These are phyloP conservation scores for Actinia equina DNA, from an alignment of 64 coral and sea anemone genomes.

Conservation along the genomic window DNA sequence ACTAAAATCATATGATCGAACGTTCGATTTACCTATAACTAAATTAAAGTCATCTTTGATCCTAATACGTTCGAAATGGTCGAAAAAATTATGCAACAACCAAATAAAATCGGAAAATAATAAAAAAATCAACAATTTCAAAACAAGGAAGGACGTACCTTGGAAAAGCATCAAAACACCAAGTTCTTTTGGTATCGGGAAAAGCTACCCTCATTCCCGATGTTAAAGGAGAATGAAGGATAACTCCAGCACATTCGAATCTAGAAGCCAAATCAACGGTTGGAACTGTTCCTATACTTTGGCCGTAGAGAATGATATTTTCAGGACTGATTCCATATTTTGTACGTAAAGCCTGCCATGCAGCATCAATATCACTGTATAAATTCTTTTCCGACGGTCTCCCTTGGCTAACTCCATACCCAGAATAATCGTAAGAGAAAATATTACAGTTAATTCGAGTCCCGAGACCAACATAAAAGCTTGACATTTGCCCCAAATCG, in stretches of 20 bases:
- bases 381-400: conserved; percentile 93
- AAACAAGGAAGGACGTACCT: conserved; percentile 52
- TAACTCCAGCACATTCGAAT: conserved; percentile 94
- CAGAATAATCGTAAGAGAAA: conserved; percentile 99
- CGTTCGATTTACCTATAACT: conserved; percentile 13
- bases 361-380: conserved; percentile 97
- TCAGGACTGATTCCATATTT: conserved; percentile 93
- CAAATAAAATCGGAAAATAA: neutral
- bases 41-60: neutral
- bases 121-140: neutral
- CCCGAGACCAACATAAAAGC: conserved; percentile 97
- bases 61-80: neutral
- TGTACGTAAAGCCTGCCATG: conserved; percentile 86
- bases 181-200: conserved; percentile 95
- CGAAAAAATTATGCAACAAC: neutral
- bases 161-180: conserved; percentile 99
- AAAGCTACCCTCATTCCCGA: conserved; percentile 99
- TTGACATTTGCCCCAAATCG: conserved; percentile 99
- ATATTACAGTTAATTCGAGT: conserved; percentile 98
- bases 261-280: conserved; percentile 95
- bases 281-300: conserved; percentile 97
- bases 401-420: conserved; percentile 88
- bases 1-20: neutral
- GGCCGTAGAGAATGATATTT: conserved; percentile 92
- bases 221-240: conserved; percentile 93